Percentiles rank a stretch among this genome's conserved stretches.
These are phyloP conservation scores for Balaeniceps rex DNA, from an alignment of 2,113 vertebrate species.

Conservation along the genomic window DNA sequence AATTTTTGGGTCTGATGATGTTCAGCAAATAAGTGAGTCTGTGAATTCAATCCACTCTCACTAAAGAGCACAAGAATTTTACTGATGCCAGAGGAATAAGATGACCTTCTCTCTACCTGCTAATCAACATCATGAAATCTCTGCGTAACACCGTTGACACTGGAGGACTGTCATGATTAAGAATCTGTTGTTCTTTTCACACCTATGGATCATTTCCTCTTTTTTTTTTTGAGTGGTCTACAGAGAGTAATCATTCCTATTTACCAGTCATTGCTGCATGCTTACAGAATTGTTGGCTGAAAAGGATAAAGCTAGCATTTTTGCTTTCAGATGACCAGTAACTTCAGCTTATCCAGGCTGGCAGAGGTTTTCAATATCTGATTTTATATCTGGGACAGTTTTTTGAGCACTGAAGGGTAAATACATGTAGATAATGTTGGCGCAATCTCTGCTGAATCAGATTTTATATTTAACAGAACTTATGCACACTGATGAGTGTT, in stretches of 20 bases:
- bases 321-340: background rate
- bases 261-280: background rate
- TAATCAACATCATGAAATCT: background rate
- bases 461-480: conserved; percentile 7
- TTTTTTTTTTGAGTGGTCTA: background rate
- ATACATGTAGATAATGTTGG: background rate
- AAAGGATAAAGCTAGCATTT: background rate
- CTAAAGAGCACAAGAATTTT: background rate
- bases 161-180: background rate
- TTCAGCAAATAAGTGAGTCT: background rate
- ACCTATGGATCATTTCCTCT: background rate
- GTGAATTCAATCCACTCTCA: background rate
- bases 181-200: background rate
- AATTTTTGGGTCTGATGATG: background rate
- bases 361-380: background rate
- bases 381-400: background rate
- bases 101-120: background rate
- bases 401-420: background rate
- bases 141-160: background rate
- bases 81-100: background rate
- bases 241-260: background rate
- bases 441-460: background rate
- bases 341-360: background rate
- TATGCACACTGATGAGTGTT: background rate
- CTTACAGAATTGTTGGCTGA: background rate